Base-by-base conservation (phyloP, 2,113 vertebrate genomes). In the Eolophus roseicapilla region DNA sequence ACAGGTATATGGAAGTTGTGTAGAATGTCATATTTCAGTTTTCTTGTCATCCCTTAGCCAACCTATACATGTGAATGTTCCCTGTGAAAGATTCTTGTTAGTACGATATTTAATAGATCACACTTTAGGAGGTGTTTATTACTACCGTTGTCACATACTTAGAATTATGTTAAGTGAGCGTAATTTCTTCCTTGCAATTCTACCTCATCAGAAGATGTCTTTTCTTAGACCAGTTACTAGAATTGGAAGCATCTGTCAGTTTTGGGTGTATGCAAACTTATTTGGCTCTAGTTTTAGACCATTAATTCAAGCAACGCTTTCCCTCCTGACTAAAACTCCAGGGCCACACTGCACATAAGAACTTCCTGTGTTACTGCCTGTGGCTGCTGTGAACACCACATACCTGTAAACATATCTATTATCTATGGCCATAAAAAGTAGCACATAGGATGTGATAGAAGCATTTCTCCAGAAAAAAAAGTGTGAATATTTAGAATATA, bases 21-120 rank as follows among this genome's bases (percentile, higher is more conserved):
- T 50, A 70, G 13, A 43, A 33, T 16, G 39, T 39, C 6, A 5
- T 62, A 62, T 47, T 73, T 83, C 21, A 52, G 7, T 70, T 81
- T 77, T 77, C 20, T 76, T 60, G 11, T 47, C 20, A 47, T 41
- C 21, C 13, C 10, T 64, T 77, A 88, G 15, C 9, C 20, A 86
- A 2, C 2, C 2, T n/a, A 1, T 25, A 10, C 1, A 0, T 13
- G 9, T 24, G 14, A 12, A 82, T 47, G 11, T 25, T 73, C 29
- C 13, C 5, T 47, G 16, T 73, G 64, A 44, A 88, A 83, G 10
- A 33, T 21, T 59, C 6, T 55, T 73, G 14, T 44, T 44, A 44
- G 19, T 28, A 52, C 10, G 50, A 20, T 67, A 19, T 24, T 64
- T 64, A 60, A 60, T 62, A 92, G 35, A 65, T 62, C 12, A 28